phyloP scores from a whole-genome alignment of 1,140 invertebrate genomes.

The Mercenaria mercenaria region DNA sequence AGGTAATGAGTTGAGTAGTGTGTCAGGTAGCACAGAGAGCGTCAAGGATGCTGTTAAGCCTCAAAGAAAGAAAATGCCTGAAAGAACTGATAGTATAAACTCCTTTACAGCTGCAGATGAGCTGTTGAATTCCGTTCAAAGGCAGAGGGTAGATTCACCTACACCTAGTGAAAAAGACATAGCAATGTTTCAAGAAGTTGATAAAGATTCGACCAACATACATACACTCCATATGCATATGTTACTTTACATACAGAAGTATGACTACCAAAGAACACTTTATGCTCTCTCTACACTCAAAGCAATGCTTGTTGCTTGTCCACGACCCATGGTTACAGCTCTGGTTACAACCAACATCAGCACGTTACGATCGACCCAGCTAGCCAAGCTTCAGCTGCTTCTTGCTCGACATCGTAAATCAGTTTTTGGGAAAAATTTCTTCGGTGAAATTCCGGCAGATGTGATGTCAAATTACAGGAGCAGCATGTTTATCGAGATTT shows the following conservation, averaged over 20 bases:
- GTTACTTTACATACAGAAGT: conserved; percentile 93
- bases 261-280: conserved; percentile 92
- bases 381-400: conserved; percentile 89
- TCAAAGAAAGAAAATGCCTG: not conserved
- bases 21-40: not conserved
- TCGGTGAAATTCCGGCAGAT: conserved; percentile 89
- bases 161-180: conserved; percentile 79
- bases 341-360: conserved; percentile 90
- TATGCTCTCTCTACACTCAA: conserved; percentile 93
- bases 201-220: conserved; percentile 86
- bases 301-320: conserved; percentile 91
- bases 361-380: conserved; percentile 85
- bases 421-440: conserved; percentile 92
- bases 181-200: conserved; percentile 75
- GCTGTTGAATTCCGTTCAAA: conserved; percentile 77
- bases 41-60: not conserved
- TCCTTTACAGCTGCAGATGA: conserved; percentile 79
- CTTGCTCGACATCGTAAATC: conserved; percentile 93
- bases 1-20: not conserved
- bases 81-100: conserved; percentile 63
- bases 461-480: conserved; percentile 88
- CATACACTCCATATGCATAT: conserved; percentile 94
- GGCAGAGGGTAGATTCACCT: conserved; percentile 77
- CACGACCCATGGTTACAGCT: conserved; percentile 91
- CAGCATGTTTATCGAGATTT: conserved; percentile 94